Evolutionary conservation across 2,888 invertebrate genomes (phyloP).

Genomic region (Xestia ashworthii): DNA sequence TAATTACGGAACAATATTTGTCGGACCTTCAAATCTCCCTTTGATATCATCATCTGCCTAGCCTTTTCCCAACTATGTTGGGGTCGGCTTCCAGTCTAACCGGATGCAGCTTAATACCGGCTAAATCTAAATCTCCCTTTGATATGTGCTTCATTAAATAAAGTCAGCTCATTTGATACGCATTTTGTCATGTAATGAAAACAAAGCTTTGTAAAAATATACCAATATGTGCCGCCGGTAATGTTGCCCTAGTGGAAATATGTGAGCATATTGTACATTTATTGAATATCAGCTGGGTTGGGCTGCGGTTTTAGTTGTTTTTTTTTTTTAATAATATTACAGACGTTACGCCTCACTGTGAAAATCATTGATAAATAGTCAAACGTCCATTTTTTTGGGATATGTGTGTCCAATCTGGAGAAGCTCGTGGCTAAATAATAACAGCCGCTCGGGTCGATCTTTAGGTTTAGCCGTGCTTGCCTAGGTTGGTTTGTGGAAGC

Average conservation of each 20-base stretch:
- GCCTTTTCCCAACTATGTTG: too few species aligned
- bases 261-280: conserved; percentile 18
- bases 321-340: not conserved
- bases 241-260: conserved; percentile 14
- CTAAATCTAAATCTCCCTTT: conserved; percentile 50
- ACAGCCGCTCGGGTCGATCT: too few species aligned
- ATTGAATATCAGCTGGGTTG: conserved; percentile 1
- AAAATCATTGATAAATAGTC: not conserved
- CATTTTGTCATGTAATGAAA: conserved; percentile 49
- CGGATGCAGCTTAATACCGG: too few species aligned
- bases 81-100: too few species aligned
- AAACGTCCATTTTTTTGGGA: not conserved
- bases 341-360: not conserved
- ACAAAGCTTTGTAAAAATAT: conserved; percentile 38
- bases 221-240: conserved; percentile 6
- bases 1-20: conserved; percentile 54
- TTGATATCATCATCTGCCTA: too few species aligned
- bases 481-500: too few species aligned
- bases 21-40: conserved; percentile 44
- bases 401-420: not conserved
- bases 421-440: too few species aligned
- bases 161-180: conserved; percentile 60
- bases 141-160: conserved; percentile 57
- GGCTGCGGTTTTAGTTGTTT: not conserved
- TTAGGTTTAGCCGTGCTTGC: too few species aligned